These are phyloP conservation scores for Parasteatoda lunata DNA, from an alignment of 2,888 invertebrate species.

Conservation along the genomic window DNA sequence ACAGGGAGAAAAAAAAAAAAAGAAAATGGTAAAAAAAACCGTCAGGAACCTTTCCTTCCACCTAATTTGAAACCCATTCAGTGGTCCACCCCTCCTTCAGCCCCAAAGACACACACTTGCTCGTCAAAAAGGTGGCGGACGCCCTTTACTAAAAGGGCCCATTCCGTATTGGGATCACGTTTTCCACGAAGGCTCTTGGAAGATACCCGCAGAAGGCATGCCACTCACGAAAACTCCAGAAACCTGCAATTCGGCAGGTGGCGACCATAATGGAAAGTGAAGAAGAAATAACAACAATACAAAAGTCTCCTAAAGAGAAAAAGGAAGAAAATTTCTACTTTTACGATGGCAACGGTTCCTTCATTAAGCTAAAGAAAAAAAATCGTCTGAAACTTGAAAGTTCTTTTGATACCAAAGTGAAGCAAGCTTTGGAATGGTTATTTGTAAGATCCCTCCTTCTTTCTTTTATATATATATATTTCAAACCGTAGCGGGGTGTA, in stretches of 20 bases:
- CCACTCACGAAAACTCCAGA: slow-evolving; percentile 44
- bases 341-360: slow-evolving; percentile 32
- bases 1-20: background rate
- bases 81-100: slow-evolving; percentile 4
- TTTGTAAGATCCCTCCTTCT: too few species aligned
- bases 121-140: slow-evolving; percentile 24
- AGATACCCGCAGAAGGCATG: slow-evolving; percentile 32
- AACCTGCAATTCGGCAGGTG: slow-evolving; percentile 59
- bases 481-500: background rate
- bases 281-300: slow-evolving; percentile 3
- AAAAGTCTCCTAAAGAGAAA: background rate
- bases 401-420: too few species aligned
- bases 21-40: background rate
- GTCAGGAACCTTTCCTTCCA: background rate
- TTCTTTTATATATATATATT: too few species aligned
- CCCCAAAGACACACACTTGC: slow-evolving; percentile 11
- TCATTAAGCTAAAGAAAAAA: slow-evolving; percentile 42
- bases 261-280: slow-evolving; percentile 53
- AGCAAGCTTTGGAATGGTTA: too few species aligned
- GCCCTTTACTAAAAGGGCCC: slow-evolving; percentile 22
- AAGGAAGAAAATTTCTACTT: slow-evolving; percentile 12
- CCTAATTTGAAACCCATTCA: slow-evolving; percentile 57
- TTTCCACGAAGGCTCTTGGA: slow-evolving; percentile 4
- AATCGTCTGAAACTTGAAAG: too few species aligned
- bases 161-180: slow-evolving; percentile 57